Percentiles rank a stretch among this genome's conserved stretches.
Evolutionary conservation across 2,888 invertebrate species (phyloP).

Genomic region (Thecophora atra): DNA sequence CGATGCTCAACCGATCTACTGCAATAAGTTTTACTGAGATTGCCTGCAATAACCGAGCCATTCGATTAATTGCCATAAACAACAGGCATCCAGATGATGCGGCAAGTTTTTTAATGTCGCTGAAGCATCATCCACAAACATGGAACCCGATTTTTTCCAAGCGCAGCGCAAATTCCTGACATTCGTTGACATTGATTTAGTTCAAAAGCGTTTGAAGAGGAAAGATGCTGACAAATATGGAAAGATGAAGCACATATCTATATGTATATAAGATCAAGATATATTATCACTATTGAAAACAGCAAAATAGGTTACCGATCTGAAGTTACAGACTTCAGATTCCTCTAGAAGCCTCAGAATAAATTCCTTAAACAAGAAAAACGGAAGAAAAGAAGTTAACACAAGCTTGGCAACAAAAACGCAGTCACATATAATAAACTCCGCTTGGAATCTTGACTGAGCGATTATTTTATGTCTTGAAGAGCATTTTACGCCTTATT

Average conservation of each 20-base stretch:
- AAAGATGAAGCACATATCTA: slow-evolving; percentile 15
- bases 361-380: too few relatives aligned
- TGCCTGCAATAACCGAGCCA: too few relatives aligned
- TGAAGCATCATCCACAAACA: background rate
- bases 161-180: background rate
- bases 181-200: slow-evolving; percentile 28
- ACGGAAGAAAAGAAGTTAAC: too few relatives aligned
- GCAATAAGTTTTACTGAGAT: too few relatives aligned
- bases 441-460: background rate
- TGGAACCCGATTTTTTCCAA: background rate
- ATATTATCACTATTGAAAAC: too few relatives aligned
- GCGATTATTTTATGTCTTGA: slow-evolving; percentile 7
- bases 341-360: too few relatives aligned
- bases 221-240: slow-evolving; percentile 32
- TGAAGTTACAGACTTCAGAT: background rate
- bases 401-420: background rate
- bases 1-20: too few relatives aligned
- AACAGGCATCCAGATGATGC: background rate
- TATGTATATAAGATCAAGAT: too few relatives aligned
- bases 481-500: slow-evolving; percentile 25
- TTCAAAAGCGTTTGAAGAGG: slow-evolving; percentile 25
- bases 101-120: slow-evolving; percentile 19
- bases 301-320: too few relatives aligned
- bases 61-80: slow-evolving; percentile 15
- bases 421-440: background rate